Percentiles rank a stretch among this genome's conserved stretches.
Conservation (phyloP, 2,888 invertebrate species). For the Tenthredo mesomela region DNA sequence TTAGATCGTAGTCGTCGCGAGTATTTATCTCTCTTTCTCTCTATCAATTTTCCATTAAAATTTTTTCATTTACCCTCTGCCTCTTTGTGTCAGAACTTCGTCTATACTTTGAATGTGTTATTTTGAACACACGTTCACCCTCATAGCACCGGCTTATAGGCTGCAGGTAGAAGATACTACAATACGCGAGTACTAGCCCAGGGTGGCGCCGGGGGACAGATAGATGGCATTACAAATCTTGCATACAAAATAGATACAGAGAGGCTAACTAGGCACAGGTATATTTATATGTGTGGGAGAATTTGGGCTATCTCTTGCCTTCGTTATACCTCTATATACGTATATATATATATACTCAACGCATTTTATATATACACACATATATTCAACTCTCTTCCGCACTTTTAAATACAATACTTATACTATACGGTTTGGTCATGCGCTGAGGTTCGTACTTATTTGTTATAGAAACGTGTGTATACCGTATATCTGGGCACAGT, state of each 20-base stretch:
- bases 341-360: neutral
- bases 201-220: conserved; percentile 45
- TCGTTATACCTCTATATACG: neutral
- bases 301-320: conserved; percentile 46
- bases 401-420: neutral
- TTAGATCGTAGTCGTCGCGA: conserved; percentile 7
- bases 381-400: neutral
- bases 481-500: neutral
- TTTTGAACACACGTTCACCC: conserved; percentile 18
- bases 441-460: neutral
- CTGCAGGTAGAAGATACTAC: conserved; percentile 48
- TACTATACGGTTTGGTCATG: neutral
- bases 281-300: neutral
- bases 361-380: neutral
- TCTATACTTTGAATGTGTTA: neutral
- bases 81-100: conserved; percentile 14
- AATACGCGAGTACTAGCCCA: conserved; percentile 38
- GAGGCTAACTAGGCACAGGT: conserved; percentile 33
- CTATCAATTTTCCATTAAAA: conserved; percentile 47
- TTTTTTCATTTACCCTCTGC: conserved; percentile 37
- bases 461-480: neutral
- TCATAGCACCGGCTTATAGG: neutral
- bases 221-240: conserved; percentile 51
- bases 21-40: conserved; percentile 36
- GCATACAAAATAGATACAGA: conserved; percentile 44